A percentile compares a stretch with the other conserved stretches of the same genome.
Evolutionary conservation across 1,140 invertebrate species (phyloP).

Genomic region (Drosophila sturtevanti): DNA sequence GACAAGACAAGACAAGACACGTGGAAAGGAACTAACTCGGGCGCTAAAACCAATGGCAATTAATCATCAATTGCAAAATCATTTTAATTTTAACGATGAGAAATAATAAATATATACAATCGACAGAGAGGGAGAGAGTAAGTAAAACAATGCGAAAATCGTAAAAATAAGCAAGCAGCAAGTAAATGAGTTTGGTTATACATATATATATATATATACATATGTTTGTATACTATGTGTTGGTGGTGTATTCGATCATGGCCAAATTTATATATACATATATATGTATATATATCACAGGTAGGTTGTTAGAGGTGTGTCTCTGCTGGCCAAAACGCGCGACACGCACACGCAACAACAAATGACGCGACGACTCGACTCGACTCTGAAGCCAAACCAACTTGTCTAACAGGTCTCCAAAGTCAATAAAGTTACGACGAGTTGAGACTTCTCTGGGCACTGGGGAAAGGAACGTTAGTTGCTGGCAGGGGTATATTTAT

Average conservation of each 20-base stretch:
- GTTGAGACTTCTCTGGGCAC: conserved; percentile 11
- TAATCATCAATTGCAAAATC: conserved; percentile 77
- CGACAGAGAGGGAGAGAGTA: not conserved
- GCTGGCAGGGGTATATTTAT: too few species aligned
- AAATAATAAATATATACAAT: not conserved
- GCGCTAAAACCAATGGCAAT: conserved; percentile 26
- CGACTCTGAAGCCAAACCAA: conserved; percentile 15
- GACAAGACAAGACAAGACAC: conserved; percentile 30
- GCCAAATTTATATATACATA: conserved; percentile 60
- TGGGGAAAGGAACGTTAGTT: not conserved
- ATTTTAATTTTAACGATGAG: conserved; percentile 59
- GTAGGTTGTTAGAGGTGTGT: conserved; percentile 51
- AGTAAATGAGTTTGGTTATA: conserved; percentile 24
- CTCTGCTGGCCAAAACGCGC: conserved; percentile 46
- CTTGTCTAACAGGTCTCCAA: conserved; percentile 61
- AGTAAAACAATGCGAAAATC: conserved; percentile 26
- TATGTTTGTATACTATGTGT: conserved; percentile 36
- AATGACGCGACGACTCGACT: not conserved
- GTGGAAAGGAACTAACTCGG: not conserved
- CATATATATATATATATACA: too few species aligned
- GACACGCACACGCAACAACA: conserved; percentile 64
- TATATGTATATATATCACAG: conserved; percentile 18
- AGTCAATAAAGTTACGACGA: conserved; percentile 33
- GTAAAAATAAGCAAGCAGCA: not conserved
- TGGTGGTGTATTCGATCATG: conserved; percentile 64